phyloP scores from a whole-genome alignment of 2,888 invertebrate genomes.

The Xylota sylvarum region DNA sequence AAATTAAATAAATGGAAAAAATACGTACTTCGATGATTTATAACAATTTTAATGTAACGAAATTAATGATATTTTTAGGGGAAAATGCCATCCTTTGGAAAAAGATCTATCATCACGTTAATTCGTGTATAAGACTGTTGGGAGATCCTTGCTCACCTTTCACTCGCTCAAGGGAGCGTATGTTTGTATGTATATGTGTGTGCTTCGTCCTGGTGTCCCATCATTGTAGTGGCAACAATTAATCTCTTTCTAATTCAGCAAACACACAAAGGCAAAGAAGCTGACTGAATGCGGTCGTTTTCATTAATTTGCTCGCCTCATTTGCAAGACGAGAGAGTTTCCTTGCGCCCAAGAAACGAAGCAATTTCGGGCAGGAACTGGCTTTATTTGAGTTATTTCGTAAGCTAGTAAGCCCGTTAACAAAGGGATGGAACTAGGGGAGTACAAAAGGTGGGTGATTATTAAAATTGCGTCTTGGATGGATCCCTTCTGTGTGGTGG shows the following conservation, averaged over 20 bases:
- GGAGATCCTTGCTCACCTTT: conserved; percentile 36
- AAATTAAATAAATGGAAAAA: conserved; percentile 52
- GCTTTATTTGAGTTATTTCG: conserved; percentile 46
- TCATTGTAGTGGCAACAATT: conserved; percentile 59
- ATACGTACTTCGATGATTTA: conserved; percentile 56
- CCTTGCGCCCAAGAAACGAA: conserved; percentile 10
- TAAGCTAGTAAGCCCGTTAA: conserved; percentile 39
- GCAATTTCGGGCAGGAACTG: conserved; percentile 33
- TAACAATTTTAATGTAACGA: conserved; percentile 63
- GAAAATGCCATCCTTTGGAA: conserved; percentile 42
- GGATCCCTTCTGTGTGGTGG: conserved; percentile 12
- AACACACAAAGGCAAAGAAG: conserved; percentile 9
- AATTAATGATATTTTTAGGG: conserved; percentile 57
- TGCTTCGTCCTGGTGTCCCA: conserved; percentile 9
- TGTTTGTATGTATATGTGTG: background rate
- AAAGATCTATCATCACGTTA: conserved; percentile 66
- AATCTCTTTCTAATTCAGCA: conserved; percentile 59
- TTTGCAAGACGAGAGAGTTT: conserved; percentile 20
- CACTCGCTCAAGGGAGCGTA: background rate
- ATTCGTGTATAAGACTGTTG: conserved; percentile 22
- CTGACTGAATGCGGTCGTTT: conserved; percentile 64
- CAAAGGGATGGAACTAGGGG: conserved; percentile 26
- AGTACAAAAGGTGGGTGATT: conserved; percentile 56
- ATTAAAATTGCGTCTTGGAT: conserved; percentile 51
- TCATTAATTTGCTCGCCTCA: conserved; percentile 64